Conservation (phyloP, 2,113 vertebrate species). For the Romanogobio albipinnatus region DNA sequence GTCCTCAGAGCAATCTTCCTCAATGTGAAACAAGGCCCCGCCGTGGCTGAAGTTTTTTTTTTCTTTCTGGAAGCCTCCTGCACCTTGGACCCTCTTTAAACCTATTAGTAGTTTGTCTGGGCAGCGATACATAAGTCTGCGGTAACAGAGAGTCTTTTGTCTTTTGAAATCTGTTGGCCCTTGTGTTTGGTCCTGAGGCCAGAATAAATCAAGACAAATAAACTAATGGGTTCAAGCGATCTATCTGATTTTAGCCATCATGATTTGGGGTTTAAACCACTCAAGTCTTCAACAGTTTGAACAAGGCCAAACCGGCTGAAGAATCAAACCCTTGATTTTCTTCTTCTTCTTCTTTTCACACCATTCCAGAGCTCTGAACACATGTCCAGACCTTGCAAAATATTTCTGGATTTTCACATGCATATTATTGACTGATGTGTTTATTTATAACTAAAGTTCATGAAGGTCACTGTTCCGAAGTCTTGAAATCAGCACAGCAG, state of each 20-base stretch:
- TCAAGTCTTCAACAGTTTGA: neutral
- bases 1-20: neutral
- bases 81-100: neutral
- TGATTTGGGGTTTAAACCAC: neutral
- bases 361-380: neutral
- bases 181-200: constrained; percentile 1
- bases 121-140: neutral
- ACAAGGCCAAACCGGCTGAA: neutral
- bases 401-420: neutral
- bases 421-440: neutral
- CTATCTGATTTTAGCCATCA: neutral
- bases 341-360: neutral
- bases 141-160: constrained; percentile 44
- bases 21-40: neutral
- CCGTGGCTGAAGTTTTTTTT: neutral
- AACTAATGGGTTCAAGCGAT: neutral
- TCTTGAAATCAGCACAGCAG: neutral
- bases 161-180: neutral
- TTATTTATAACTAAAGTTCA: neutral
- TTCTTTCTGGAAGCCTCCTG: neutral
- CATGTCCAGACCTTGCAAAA: neutral
- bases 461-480: neutral
- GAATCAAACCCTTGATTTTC: neutral
- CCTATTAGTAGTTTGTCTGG: constrained; percentile 34
- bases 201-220: constrained; percentile 1